Evolutionary conservation across 2,888 invertebrate genomes (phyloP).

Genomic region (Acleris laterana): DNA sequence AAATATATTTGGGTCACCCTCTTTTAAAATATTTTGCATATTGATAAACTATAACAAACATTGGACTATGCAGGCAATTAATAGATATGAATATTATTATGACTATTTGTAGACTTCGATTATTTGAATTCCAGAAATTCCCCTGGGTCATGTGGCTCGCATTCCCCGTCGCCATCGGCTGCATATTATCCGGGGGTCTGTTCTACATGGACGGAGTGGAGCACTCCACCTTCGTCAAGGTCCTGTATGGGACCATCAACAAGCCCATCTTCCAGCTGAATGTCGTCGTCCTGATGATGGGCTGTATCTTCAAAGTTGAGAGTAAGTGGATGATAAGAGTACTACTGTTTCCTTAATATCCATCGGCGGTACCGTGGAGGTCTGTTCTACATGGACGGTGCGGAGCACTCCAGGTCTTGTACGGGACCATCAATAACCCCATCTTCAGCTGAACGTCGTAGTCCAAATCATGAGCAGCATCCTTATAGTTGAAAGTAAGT

Average conservation of each 20-base stretch:
- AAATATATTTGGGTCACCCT: too few species aligned
- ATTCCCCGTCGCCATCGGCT: slow-evolving; percentile 58
- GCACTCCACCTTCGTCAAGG: slow-evolving; percentile 43
- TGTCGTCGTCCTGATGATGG: slow-evolving; percentile 54
- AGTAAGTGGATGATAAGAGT: slow-evolving; percentile 58
- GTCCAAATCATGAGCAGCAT: slow-evolving; percentile 55
- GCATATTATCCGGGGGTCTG: slow-evolving; percentile 67
- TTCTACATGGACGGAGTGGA: slow-evolving; percentile 60
- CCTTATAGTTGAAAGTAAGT: slow-evolving; percentile 68
- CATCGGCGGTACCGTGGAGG: slow-evolving; percentile 63
- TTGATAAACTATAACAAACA: too few species aligned
- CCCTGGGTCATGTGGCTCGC: slow-evolving; percentile 59
- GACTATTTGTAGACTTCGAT: background rate
- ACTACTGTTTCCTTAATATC: too few species aligned
- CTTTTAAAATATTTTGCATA: too few species aligned
- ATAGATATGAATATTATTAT: too few species aligned
- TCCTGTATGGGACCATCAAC: slow-evolving; percentile 63
- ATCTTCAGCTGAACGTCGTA: slow-evolving; percentile 58
- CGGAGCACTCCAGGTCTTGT: slow-evolving; percentile 49
- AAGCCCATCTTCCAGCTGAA: slow-evolving; percentile 65
- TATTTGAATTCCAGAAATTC: slow-evolving; percentile 53
- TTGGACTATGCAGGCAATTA: too few species aligned
- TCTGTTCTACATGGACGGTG: slow-evolving; percentile 62
- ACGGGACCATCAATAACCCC: slow-evolving; percentile 65
- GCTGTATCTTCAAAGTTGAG: slow-evolving; percentile 65